Conservation (phyloP, 1,140 invertebrate genomes). For the Drosophila leontia region DNA sequence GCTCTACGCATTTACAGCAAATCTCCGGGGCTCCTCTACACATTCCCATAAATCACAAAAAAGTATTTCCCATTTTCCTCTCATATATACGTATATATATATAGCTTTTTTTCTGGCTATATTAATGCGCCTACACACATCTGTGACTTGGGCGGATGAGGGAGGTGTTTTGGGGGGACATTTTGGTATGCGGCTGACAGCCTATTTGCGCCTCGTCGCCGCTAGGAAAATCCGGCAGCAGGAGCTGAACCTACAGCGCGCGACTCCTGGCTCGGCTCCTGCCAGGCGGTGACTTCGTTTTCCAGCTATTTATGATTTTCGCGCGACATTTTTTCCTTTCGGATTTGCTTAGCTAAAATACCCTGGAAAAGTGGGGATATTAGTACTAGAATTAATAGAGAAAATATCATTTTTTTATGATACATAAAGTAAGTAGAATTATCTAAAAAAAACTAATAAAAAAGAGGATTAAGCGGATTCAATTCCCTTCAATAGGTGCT, state of each 20-base stretch:
- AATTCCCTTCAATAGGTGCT: no score
- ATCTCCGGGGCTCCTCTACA: conserved; percentile 70
- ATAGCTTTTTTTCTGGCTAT: conserved; percentile 50
- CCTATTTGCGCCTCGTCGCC: conserved; percentile 72
- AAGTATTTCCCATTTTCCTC: conserved; percentile 76
- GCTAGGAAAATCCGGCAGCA: conserved; percentile 25
- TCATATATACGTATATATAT: conserved; percentile 16
- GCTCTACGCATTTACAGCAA: conserved; percentile 67
- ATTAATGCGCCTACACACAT: conserved; percentile 79
- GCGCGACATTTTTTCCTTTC: conserved; percentile 30
- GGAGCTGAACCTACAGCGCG: conserved; percentile 11
- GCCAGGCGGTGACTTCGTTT: conserved; percentile 68
- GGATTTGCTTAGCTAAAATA: conserved; percentile 23
- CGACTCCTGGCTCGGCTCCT: conserved; percentile 57
- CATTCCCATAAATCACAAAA: conserved; percentile 80
- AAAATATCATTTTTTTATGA: background rate
- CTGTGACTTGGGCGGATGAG: conserved; percentile 3
- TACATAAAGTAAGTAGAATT: no score
- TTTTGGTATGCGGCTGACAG: conserved; percentile 69
- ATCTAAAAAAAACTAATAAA: no score
- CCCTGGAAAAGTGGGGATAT: conserved; percentile 17
- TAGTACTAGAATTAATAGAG: background rate
- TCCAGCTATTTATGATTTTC: conserved; percentile 79
- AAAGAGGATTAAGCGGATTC: no score
- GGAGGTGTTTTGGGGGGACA: conserved; percentile 21